phyloP scores from a whole-genome alignment of 2,113 vertebrate genomes.

The Sarotherodon lohbergeri region DNA sequence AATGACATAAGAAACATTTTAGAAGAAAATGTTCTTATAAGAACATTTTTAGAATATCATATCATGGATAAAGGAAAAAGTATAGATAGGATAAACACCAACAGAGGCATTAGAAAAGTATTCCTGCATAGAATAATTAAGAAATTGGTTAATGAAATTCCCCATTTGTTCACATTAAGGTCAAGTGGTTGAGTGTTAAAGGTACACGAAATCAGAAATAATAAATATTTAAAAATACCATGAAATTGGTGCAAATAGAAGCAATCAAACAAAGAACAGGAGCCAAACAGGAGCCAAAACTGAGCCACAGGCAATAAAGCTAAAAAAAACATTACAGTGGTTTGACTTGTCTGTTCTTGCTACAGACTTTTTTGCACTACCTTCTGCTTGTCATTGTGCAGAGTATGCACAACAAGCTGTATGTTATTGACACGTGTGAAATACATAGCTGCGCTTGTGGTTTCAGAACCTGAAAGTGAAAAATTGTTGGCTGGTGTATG shows the following conservation, averaged over 20 bases:
- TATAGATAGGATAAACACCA: neutral
- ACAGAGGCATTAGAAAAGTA: neutral
- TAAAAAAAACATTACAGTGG: neutral
- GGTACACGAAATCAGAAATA: neutral
- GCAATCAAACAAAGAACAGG: neutral
- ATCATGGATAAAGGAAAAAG: neutral
- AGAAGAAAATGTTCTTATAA: neutral
- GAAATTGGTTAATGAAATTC: neutral
- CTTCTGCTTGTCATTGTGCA: neutral
- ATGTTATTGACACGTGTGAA: neutral
- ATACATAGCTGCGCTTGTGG: neutral
- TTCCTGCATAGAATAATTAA: neutral
- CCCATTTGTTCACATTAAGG: neutral
- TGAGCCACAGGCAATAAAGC: neutral
- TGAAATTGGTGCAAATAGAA: neutral
- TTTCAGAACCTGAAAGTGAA: conserved; percentile 2
- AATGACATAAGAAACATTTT: neutral
- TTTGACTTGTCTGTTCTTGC: neutral
- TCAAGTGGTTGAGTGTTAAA: neutral
- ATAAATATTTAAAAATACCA: neutral
- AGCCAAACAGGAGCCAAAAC: neutral
- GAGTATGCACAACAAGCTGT: neutral
- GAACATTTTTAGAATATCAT: neutral
- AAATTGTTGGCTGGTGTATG: neutral
- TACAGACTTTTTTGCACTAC: neutral